Evolutionary conservation across 2,113 vertebrate species (phyloP), one percentile per base, ranked within the genome.

Genomic region (Casuarius casuarius): DNA sequence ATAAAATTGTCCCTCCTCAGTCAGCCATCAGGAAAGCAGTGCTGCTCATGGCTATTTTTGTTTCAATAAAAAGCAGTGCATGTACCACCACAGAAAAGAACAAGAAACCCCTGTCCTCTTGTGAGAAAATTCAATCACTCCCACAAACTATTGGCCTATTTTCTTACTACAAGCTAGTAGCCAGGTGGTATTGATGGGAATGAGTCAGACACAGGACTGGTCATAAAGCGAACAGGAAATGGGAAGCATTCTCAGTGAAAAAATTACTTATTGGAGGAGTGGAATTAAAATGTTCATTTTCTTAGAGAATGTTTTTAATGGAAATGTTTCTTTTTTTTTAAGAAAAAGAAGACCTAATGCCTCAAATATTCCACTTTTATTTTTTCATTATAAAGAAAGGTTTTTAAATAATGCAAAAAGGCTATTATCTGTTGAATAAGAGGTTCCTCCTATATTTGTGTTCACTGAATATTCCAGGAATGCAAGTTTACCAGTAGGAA

Each of bases 251-350:
- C 86, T 96, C 92, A 4, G 1, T 81, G 88, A 68, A 78, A 90
- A 96, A 97, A 91, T 89, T 95, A 93, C 95, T 97, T 94, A 96
- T 95, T 94, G 80, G 85, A 93, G 61, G 14, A 38, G 51, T 86
- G 88, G 79, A 90, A 80, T 28, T 26, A 81, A 90, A 92, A 61
- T 5, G 40, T 59, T 92, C 56, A 17, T 94, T 95, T 95, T 96
- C 77, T 95, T 87, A 18, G 28, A 52, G 40, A 91, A 92, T 92
- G 92, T 93, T 96, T 96, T 74, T 74, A 73, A 29, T 93, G 92
- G 95, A 95, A 84, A 56, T 35, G 59, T 58, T 63, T 23, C 35
- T 49, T 63, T 23, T 51, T 49, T n/a, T 74, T 85, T 51, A 75
- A 84, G 87, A 75, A 95, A 89, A 72, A 52, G 31, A 72, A 52